Evolutionary conservation across 1,140 invertebrate species (phyloP).

Genomic region (Pteromalus puparum): DNA sequence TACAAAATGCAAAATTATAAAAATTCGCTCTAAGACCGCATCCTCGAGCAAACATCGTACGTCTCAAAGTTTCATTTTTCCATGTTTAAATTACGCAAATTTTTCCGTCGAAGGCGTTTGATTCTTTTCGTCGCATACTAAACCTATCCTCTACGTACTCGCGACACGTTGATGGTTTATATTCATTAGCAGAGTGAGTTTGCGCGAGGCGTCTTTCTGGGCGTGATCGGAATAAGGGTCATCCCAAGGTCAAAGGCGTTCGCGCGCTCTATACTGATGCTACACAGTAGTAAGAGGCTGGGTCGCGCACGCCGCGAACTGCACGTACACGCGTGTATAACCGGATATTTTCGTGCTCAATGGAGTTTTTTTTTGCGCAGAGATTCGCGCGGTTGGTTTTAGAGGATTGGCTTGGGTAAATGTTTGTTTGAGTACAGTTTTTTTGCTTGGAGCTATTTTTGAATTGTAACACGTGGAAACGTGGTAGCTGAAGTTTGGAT

Average conservation of each 20-base stretch:
- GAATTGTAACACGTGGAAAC: too few relatives aligned
- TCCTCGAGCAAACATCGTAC: too few relatives aligned
- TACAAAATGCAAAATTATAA: not conserved
- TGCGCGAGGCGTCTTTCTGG: not conserved
- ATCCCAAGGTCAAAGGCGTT: slow-evolving; percentile 23
- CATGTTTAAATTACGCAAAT: not conserved
- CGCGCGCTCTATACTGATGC: not conserved
- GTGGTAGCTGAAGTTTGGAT: too few relatives aligned
- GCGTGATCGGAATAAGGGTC: slow-evolving; percentile 40
- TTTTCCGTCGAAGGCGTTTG: not conserved
- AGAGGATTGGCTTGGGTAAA: not conserved
- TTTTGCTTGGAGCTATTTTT: not conserved
- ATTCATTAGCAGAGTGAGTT: not conserved
- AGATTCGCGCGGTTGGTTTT: too few relatives aligned
- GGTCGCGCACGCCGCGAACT: not conserved
- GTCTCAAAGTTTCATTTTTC: not conserved
- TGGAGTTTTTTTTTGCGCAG: not conserved
- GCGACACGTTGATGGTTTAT: not conserved
- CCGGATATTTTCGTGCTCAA: not conserved
- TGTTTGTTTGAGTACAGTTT: not conserved
- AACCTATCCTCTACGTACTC: not conserved
- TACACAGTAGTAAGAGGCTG: not conserved
- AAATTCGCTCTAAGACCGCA: too few relatives aligned
- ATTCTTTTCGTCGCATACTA: not conserved
- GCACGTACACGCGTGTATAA: not conserved